Evolutionary conservation across 30 jellyfish, hydroid and myxozoan genomes (phyloP).

Genomic region (Hydractinia symbiolongicarpus): DNA sequence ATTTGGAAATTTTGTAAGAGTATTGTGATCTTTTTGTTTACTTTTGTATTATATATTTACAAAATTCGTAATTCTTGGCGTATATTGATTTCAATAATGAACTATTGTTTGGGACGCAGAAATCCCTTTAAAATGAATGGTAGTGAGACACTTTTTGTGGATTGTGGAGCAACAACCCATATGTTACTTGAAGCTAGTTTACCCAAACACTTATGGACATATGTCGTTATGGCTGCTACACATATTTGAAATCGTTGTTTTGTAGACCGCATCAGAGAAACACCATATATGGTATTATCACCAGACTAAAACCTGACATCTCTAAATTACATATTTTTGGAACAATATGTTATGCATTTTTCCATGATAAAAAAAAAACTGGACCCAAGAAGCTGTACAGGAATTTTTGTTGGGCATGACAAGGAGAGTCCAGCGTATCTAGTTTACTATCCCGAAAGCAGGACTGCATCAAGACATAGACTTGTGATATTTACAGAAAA

Average conservation of each 20-base stretch:
- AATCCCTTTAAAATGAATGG: too few relatives aligned
- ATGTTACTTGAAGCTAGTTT: too few relatives aligned
- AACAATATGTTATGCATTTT: slow-evolving; percentile 17
- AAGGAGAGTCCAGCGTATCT: slow-evolving; percentile 32
- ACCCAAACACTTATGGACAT: too few relatives aligned
- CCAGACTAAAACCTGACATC: slow-evolving; percentile 21
- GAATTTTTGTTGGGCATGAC: slow-evolving; percentile 20
- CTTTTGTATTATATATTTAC: too few relatives aligned
- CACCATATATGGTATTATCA: slow-evolving; percentile 20
- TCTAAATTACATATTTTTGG: slow-evolving; percentile 30
- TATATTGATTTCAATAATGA: too few relatives aligned
- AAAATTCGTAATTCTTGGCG: too few relatives aligned
- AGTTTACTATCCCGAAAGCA: slow-evolving; percentile 21
- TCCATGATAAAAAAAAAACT: not conserved
- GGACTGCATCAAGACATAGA: slow-evolving; percentile 5
- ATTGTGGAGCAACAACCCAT: slow-evolving; percentile 33
- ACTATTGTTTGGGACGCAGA: too few relatives aligned
- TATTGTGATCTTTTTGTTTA: too few relatives aligned
- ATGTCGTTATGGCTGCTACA: too few relatives aligned
- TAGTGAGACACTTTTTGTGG: slow-evolving; percentile 18
- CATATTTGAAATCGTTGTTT: too few relatives aligned
- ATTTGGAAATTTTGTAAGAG: too few relatives aligned
- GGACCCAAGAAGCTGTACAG: slow-evolving; percentile 21
- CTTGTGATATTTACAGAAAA: slow-evolving; percentile 39
- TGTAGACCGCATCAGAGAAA: not conserved